phyloP scores from a whole-genome alignment of 2,113 vertebrate species.

The Phasianus colchicus region DNA sequence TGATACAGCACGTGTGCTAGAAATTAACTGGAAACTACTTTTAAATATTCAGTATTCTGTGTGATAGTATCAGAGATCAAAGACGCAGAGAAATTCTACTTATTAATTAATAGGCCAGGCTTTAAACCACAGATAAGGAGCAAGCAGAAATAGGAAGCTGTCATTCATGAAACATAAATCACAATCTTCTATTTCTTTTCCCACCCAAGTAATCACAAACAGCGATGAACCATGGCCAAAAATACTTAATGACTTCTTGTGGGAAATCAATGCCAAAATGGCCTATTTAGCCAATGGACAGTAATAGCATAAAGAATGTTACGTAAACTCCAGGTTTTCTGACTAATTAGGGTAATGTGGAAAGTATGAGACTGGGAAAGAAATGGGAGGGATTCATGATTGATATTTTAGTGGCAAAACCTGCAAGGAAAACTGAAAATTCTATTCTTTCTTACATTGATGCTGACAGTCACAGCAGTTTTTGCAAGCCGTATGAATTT shows the following conservation, averaged over 20 bases:
- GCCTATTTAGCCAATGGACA: neutral
- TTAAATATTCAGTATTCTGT: conserved; percentile 38
- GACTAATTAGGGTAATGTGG: neutral
- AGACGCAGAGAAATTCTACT: conserved; percentile 17
- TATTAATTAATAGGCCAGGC: conserved; percentile 38
- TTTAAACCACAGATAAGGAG: conserved; percentile 10
- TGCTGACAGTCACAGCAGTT: neutral
- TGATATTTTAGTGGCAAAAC: neutral
- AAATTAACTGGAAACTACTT: conserved; percentile 6
- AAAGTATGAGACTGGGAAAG: neutral
- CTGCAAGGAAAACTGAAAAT: neutral
- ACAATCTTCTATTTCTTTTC: conserved; percentile 15
- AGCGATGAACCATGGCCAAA: neutral
- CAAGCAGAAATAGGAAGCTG: conserved; percentile 44
- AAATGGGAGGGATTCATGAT: neutral
- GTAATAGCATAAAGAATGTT: neutral
- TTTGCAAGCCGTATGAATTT: neutral
- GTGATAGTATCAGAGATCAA: conserved; percentile 41
- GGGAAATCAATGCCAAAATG: neutral
- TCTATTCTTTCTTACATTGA: neutral
- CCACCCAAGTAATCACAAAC: conserved; percentile 10
- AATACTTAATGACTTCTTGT: neutral
- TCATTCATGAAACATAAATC: neutral
- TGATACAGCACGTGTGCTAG: neutral
- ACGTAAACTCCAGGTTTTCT: conserved; percentile 1